These are phyloP conservation scores for Neuroterus valhalla DNA, from an alignment of 1,140 invertebrate species.

Conservation along the genomic window DNA sequence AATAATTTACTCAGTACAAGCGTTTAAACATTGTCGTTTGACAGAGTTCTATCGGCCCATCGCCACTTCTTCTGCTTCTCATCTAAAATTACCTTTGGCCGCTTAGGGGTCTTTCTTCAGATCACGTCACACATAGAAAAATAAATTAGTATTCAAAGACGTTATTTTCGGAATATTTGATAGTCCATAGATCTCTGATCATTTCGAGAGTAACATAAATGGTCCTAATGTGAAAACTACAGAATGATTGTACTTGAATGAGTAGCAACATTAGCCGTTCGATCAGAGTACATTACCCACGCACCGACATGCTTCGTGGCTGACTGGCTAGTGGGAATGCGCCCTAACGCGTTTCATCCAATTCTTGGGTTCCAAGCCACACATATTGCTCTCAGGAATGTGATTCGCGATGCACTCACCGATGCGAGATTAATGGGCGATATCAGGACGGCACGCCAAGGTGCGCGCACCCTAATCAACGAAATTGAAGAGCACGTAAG, in stretches of 20 bases:
- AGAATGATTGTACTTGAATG: slow-evolving; percentile 51
- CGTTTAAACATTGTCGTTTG: too few relatives aligned
- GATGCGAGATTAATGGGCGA: slow-evolving; percentile 64
- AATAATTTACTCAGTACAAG: too few relatives aligned
- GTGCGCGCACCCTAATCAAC: not conserved
- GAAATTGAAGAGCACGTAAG: slow-evolving; percentile 50
- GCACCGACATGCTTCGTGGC: slow-evolving; percentile 60
- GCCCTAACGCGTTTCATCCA: slow-evolving; percentile 62
- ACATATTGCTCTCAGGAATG: slow-evolving; percentile 51
- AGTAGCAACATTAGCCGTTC: slow-evolving; percentile 64
- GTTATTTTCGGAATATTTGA: slow-evolving; percentile 1
- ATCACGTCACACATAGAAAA: too few relatives aligned
- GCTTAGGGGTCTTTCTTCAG: too few relatives aligned
- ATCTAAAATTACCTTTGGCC: too few relatives aligned
- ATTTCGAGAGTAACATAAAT: not conserved
- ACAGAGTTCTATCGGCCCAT: too few relatives aligned
- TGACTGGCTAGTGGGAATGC: slow-evolving; percentile 64
- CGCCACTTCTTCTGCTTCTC: too few relatives aligned
- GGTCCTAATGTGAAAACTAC: not conserved
- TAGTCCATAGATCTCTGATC: slow-evolving; percentile 6
- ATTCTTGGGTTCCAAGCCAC: slow-evolving; percentile 58
- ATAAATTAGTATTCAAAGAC: too few relatives aligned
- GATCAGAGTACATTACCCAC: slow-evolving; percentile 60
- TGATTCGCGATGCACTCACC: slow-evolving; percentile 51
- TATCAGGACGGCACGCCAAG: slow-evolving; percentile 32